Evolutionary conservation across 2,113 vertebrate genomes (phyloP), one percentile per base, ranked within the genome.

Genomic region (Cyprinodon brontotheroides): DNA sequence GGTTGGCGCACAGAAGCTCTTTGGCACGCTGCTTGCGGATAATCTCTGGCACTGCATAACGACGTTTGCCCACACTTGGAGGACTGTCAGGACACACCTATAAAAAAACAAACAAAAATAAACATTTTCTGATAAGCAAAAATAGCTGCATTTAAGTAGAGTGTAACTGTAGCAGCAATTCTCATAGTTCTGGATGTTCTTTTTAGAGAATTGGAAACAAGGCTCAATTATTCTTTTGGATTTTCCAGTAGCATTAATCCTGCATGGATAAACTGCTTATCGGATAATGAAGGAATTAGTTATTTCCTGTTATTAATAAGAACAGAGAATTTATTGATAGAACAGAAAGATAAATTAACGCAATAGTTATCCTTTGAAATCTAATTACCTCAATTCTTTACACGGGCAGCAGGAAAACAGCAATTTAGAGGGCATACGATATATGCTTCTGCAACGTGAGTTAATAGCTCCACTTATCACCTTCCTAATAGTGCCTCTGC

Each of bases 1-100:
- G 91, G 61, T 94, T 94, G 41, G 80, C 89, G 47, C 78, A 87
- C n/a, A 77, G 87, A 2, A 93, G 85, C 69, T 93, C 92, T 67
- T 87, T 90, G 0, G 80, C 80, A 13, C 92, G 92, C 59, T 95
- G 94, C 61, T 91, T 93, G 48, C 89, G 92, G 0, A 97, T 77
- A 72, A 98, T 96, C 75, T 99, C 97, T 70, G 95, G 96, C 39
- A 99, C 97, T 0, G 97, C 94, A 74, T 91, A 90, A 3, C 94
- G 92, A 43, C 93, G 91, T 61, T 97, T 98, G 8, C 97, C 97
- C 20, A 99, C 95, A 3, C 92, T 85, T 0, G 97, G 97, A 0
- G 96, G 96, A 79, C 95, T 96, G 45, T 94, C 91, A 0, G 97
- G 97, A 80, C 97, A 98, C 77, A 98, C 79, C 92, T 93, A 29